A percentile compares a stretch with the other conserved stretches of the same genome.
Evolutionary conservation across 2,888 invertebrate genomes (phyloP).

Genomic region (Sycophila texana): DNA sequence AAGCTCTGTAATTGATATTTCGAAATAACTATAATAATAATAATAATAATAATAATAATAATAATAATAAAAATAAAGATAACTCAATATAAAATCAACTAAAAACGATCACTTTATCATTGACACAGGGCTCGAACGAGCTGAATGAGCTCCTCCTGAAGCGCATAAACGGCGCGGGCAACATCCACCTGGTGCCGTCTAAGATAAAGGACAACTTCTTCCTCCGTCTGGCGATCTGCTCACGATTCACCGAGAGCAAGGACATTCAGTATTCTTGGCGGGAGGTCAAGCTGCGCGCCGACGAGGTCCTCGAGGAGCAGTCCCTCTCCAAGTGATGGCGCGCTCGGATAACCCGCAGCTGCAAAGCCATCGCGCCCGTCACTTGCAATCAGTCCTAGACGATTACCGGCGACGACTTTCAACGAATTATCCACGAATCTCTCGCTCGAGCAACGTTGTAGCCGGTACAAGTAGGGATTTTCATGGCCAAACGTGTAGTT

Average conservation of each 20-base stretch:
- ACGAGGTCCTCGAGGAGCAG: conserved; percentile 79
- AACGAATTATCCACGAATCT: background rate
- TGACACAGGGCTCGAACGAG: conserved; percentile 83
- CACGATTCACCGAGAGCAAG: conserved; percentile 86
- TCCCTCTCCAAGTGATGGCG: conserved; percentile 74
- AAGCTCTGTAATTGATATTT: no score
- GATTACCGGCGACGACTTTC: background rate
- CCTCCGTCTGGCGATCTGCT: conserved; percentile 93
- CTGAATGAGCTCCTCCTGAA: conserved; percentile 88
- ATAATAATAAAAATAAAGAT: no score
- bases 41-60: no score
- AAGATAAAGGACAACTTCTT: conserved; percentile 90
- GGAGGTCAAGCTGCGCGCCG: conserved; percentile 86
- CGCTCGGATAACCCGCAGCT: conserved; percentile 71
- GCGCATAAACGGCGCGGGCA: conserved; percentile 90
- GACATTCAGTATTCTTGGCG: conserved; percentile 93
- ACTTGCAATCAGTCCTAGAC: conserved; percentile 72
- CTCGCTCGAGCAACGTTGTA: background rate
- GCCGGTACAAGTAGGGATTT: background rate
- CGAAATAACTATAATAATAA: no score
- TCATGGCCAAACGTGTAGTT: conserved; percentile 29
- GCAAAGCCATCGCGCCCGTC: conserved; percentile 68
- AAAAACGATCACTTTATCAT: no score
- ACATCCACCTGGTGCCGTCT: conserved; percentile 95
- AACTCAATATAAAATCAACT: no score